Base-by-base conservation (phyloP, 2,113 vertebrate species). In the Eretmochelys imbricata region DNA sequence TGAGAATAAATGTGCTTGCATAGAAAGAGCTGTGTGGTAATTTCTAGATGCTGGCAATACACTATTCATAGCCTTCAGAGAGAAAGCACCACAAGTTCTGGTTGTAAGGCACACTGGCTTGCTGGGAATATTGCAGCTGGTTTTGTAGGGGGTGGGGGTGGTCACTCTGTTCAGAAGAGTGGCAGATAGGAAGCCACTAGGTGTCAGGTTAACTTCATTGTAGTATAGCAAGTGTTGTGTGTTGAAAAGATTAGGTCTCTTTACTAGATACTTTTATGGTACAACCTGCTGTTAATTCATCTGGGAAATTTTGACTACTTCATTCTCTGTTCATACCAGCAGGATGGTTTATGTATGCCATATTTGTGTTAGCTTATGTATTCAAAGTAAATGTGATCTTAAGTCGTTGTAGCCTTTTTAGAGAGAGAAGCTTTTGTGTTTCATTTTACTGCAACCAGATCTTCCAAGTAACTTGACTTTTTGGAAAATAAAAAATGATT, bases 401-500 rank as follows among this genome's bases (percentile, higher is more conserved):
- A 92, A 94, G 81, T 54, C 54, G 17, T 55, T 46, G 38, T 25
- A 25, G 12, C 24, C 72, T 48, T 76, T 76, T 76, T 46, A 76
- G 42, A 76, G 6, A 76, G 65, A 38, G 72, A 48, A 13, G 5
- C 11, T 25, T 14, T 27, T 75, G 12, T n/a, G 17, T 92, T 96
- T 96, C 6, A 19, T 85, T 95, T 82, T 35, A 48, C 81, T 94
- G 42, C 46, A 95, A 81, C 72, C 82, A 76, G 3, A 7, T 87
- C 69, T 89, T 96, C 49, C 0, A 1, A 96, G 48, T 92, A 91
- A 82, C 54, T 35, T 84, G 78, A 78, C 80, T 97, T 85, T 76
- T 85, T 76, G 46, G 72, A 85, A 96, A 93, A 75, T 31, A 11
- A 83, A 59, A 88, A 94, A 86, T 97, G 25, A 88, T 87, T 94